Evolutionary conservation across 2,113 vertebrate genomes (phyloP).

Genomic region (Rousettus leschenaultii): DNA sequence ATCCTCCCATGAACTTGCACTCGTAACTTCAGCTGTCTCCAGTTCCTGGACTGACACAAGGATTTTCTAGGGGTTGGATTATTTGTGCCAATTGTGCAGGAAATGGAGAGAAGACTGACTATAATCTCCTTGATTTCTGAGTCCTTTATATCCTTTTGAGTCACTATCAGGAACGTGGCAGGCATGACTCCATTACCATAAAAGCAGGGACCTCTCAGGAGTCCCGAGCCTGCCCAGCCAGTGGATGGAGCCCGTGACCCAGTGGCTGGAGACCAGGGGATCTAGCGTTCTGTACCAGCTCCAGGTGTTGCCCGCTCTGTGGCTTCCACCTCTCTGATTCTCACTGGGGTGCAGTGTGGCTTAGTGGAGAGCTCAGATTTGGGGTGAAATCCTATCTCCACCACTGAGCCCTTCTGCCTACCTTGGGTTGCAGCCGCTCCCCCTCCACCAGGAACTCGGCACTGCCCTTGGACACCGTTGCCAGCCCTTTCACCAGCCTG

Average conservation of each 20-base stretch:
- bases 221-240: background rate
- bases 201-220: background rate
- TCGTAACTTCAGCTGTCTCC: background rate
- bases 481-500: conserved; percentile 89
- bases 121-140: background rate
- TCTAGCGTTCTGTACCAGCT: background rate
- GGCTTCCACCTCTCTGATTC: background rate
- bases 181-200: background rate
- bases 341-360: background rate
- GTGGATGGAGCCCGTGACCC: background rate
- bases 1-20: background rate
- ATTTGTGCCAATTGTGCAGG: background rate
- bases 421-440: conserved; percentile 95
- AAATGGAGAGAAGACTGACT: background rate
- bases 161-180: background rate
- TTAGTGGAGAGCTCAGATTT: background rate
- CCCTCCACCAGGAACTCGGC: conserved; percentile 91
- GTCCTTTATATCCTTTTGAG: background rate
- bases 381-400: background rate
- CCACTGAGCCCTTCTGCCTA: conserved; percentile 60
- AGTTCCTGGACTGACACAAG: background rate
- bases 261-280: background rate
- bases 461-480: conserved; percentile 89
- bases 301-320: background rate
- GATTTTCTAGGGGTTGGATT: background rate